phyloP scores from a whole-genome alignment of 1,140 invertebrate species.

The Pteromalus puparum region DNA sequence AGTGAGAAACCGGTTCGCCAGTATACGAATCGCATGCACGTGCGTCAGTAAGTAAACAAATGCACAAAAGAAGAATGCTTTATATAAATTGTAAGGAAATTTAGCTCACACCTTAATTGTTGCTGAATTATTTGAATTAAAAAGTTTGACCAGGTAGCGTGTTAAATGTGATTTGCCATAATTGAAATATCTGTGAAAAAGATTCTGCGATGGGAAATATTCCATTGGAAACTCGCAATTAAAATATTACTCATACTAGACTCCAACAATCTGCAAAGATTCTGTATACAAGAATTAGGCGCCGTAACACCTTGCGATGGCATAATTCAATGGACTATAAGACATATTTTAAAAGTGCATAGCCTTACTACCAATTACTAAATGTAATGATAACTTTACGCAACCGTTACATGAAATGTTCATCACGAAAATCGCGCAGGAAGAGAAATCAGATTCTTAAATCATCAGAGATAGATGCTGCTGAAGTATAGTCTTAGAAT shows the following conservation, averaged over 20 bases:
- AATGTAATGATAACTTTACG: background rate
- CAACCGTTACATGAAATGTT: background rate
- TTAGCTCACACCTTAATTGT: too few species aligned
- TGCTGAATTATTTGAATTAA: too few species aligned
- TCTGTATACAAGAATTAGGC: too few species aligned
- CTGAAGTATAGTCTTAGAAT: background rate
- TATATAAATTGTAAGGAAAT: too few species aligned
- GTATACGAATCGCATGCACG: background rate
- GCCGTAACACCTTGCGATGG: too few species aligned
- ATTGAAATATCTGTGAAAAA: too few species aligned
- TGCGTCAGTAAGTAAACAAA: background rate
- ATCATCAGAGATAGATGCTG: background rate
- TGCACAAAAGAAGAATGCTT: background rate
- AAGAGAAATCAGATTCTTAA: slow-evolving; percentile 1
- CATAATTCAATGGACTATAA: background rate
- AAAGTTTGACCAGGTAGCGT: too few species aligned
- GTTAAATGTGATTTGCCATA: too few species aligned
- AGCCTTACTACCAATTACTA: background rate
- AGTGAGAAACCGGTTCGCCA: background rate
- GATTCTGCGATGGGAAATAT: too few species aligned
- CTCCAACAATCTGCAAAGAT: too few species aligned
- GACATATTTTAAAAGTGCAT: background rate
- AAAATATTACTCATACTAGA: too few species aligned
- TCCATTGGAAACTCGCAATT: too few species aligned
- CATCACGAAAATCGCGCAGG: background rate